phyloP scores from a whole-genome alignment of 2,888 invertebrate genomes.

The Andrena marginata region DNA sequence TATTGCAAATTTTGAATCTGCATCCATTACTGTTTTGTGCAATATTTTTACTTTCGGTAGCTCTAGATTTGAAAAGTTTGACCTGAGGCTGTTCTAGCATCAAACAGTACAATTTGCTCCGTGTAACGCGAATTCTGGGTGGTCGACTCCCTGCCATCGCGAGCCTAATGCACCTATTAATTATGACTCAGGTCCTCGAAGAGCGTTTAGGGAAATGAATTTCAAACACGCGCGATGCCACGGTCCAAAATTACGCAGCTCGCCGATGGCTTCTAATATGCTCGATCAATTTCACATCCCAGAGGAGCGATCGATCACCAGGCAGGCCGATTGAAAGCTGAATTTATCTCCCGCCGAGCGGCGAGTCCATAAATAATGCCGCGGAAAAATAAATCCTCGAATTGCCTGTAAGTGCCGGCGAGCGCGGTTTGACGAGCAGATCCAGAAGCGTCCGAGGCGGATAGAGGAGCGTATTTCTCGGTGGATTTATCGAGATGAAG shows the following conservation, averaged over 20 bases:
- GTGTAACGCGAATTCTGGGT: no score
- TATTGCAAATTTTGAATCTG: no score
- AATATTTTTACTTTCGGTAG: no score
- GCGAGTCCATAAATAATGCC: conserved; percentile 20
- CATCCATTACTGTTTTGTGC: no score
- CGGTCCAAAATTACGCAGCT: not conserved
- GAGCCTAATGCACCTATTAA: no score
- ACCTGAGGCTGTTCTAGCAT: no score
- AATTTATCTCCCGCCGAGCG: conserved; percentile 1
- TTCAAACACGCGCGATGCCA: no score
- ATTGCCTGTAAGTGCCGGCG: conserved; percentile 7
- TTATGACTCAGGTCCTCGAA: no score
- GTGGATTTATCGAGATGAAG: conserved; percentile 40
- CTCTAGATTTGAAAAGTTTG: no score
- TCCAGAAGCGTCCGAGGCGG: conserved; percentile 3
- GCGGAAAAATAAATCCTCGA: conserved; percentile 11
- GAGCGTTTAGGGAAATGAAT: no score
- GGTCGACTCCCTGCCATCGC: no score
- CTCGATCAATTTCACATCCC: conserved; percentile 2
- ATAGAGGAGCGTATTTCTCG: conserved; percentile 29
- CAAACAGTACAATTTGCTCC: no score
- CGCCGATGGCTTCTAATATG: conserved; percentile 7
- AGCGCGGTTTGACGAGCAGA: not conserved
- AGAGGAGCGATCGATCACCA: not conserved
- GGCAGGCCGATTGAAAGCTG: not conserved